A percentile compares a stretch with the other conserved stretches of the same genome.
These are phyloP conservation scores for Pelodiscus sinensis DNA, from an alignment of 2,113 vertebrate species.

Conservation along the genomic window DNA sequence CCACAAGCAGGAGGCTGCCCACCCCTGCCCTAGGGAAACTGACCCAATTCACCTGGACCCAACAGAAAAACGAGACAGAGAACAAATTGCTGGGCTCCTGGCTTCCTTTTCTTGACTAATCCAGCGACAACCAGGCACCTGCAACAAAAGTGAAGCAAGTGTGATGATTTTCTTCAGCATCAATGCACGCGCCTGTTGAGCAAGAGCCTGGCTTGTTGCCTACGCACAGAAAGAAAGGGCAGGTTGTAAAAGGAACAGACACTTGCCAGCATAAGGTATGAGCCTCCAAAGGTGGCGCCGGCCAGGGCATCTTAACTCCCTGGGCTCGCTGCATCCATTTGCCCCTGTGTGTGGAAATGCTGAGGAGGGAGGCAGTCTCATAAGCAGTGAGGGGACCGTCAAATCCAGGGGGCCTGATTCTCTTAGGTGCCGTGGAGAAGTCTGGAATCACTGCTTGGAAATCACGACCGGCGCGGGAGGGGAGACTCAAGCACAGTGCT, in stretches of 20 bases:
- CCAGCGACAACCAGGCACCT: neutral
- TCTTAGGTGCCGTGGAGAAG: neutral
- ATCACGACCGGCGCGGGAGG: neutral
- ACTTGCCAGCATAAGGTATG: neutral
- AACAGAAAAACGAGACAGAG: neutral
- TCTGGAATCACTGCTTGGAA: neutral
- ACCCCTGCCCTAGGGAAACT: neutral
- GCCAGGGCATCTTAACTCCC: neutral
- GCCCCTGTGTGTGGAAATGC: neutral
- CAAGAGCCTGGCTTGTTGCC: neutral
- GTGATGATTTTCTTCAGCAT: neutral
- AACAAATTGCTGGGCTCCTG: neutral
- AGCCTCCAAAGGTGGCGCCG: neutral
- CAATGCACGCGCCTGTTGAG: neutral
- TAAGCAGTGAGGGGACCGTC: neutral
- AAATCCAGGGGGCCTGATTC: neutral
- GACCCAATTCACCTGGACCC: neutral
- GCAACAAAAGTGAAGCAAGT: neutral
- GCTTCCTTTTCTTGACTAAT: neutral
- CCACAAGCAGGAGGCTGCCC: too few species aligned
- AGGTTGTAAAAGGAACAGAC: neutral
- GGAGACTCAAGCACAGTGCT: neutral
- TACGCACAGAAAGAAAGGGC: neutral
- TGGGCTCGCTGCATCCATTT: neutral
- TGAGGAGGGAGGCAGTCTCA: neutral